phyloP scores from a whole-genome alignment of 2,888 invertebrate species.

The Cheiracanthium punctorium region DNA sequence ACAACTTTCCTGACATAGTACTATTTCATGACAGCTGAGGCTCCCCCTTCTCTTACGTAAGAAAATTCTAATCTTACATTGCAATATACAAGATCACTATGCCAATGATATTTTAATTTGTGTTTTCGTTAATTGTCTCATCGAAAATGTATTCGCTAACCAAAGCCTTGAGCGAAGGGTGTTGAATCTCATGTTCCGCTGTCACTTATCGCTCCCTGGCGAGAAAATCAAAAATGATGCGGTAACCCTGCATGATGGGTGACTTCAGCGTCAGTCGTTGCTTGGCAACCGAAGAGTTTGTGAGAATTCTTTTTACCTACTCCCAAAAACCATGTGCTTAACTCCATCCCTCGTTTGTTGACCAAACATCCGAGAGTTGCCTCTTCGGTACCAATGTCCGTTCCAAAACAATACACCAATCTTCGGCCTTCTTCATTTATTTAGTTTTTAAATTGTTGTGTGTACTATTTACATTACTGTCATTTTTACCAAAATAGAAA shows the following conservation, averaged over 20 bases:
- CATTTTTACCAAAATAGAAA: no score
- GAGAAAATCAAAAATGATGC: slow-evolving; percentile 5
- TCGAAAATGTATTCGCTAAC: no score
- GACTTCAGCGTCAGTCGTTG: slow-evolving; percentile 55
- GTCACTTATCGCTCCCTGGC: slow-evolving; percentile 38
- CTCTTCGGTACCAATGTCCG: no score
- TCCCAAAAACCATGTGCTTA: not conserved
- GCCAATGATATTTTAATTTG: no score
- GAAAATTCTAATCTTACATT: not conserved
- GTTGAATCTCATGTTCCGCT: not conserved
- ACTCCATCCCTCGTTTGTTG: not conserved
- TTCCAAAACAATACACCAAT: no score
- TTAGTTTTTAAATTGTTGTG: not conserved
- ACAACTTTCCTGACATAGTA: no score
- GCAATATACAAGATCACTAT: not conserved
- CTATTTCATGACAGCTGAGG: not conserved
- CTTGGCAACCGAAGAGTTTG: slow-evolving; percentile 64
- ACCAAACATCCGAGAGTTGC: no score
- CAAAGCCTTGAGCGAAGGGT: not conserved
- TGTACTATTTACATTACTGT: not conserved
- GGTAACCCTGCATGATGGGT: slow-evolving; percentile 48
- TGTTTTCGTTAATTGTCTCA: no score
- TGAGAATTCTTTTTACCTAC: not conserved
- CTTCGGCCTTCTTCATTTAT: no score
- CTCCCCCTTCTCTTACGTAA: not conserved